Base-by-base conservation (phyloP, 2,888 invertebrate genomes). In the Nemurella pictetii region DNA sequence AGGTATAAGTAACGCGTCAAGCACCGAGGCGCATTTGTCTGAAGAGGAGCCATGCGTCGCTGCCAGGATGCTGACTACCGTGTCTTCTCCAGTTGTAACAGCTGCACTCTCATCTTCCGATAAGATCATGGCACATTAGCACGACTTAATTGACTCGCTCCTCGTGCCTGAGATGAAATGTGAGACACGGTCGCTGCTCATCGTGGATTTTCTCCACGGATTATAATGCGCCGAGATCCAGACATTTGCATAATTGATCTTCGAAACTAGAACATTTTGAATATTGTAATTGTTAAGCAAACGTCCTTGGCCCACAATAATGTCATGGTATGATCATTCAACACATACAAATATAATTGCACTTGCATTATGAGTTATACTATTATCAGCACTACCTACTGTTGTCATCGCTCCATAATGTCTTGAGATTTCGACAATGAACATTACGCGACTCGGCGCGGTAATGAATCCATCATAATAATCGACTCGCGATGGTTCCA, bases 281-380 rank as follows among this genome's bases (percentile, higher is more conserved):
- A 27, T 75, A 75, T 75, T 75, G 75, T 75, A 75, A 75, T 75
- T 75, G 75, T 75, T 75, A 25, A 9, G 7, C 2, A n/a, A 4
- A 75, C 75, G 75, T 75, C 75, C 75, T 75, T 75, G 75, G 75
- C 75, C 75, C 28, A 75, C 26, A 5, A 75, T 75, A 26, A 55
- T 75, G 27, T 75, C 75, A 75, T 75, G 75, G 75, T 75, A 75
- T 75, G 75, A 75, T 27, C 28, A 75, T 75, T 75, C 55, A 55
- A 55, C 55, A 55, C 55, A 55, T 55, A 12, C 20, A 55, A 20
- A 20, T 55, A 55, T 55, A 55, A 55, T 55, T 55, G 55, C 55
- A 55, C 15, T 55, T 55, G 55, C 55, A 55, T 32, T 20, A 55
- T 12, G 55, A 55, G 55, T 55, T 32, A 32, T 20, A 15, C 15